Percentiles rank a stretch among this genome's conserved stretches.
phyloP scores from a whole-genome alignment of 2,888 invertebrate species.

The Smittia sp. region DNA sequence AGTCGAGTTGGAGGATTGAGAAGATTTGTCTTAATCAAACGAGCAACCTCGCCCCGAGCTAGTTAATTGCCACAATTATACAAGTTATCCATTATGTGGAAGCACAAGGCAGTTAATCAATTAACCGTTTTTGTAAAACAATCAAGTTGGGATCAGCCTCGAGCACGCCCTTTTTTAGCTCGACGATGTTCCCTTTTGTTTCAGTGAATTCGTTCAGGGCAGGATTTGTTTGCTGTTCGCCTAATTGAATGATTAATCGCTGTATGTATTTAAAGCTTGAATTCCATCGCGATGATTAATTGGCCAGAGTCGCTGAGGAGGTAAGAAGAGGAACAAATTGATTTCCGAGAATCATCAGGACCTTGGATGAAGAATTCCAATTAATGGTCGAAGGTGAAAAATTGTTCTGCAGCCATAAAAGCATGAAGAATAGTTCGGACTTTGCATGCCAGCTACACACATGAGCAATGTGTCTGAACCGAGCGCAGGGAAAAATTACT shows the following conservation, averaged over 20 bases:
- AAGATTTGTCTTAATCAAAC: background rate
- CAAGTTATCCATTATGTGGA: conserved; percentile 32
- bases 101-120: conserved; percentile 41
- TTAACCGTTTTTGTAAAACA: conserved; percentile 12
- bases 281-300: conserved; percentile 37
- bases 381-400: conserved; percentile 18
- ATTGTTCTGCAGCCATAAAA: conserved; percentile 18
- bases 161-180: conserved; percentile 38
- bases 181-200: conserved; percentile 38
- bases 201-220: conserved; percentile 15
- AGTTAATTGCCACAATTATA: conserved; percentile 11
- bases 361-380: conserved; percentile 6
- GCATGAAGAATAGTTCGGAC: conserved; percentile 22
- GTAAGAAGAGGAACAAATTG: conserved; percentile 25
- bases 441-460: background rate
- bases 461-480: conserved; percentile 1
- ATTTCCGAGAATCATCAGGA: conserved; percentile 39
- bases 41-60: background rate
- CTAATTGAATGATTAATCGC: conserved; percentile 41
- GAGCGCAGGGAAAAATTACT: background rate
- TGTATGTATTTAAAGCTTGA: conserved; percentile 31
- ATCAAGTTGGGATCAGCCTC: conserved; percentile 11
- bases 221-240: conserved; percentile 28
- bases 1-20: background rate
- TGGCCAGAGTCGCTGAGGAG: conserved; percentile 26